Evolutionary conservation across 2,113 vertebrate species (phyloP).

Genomic region (Hyla sarda): DNA sequence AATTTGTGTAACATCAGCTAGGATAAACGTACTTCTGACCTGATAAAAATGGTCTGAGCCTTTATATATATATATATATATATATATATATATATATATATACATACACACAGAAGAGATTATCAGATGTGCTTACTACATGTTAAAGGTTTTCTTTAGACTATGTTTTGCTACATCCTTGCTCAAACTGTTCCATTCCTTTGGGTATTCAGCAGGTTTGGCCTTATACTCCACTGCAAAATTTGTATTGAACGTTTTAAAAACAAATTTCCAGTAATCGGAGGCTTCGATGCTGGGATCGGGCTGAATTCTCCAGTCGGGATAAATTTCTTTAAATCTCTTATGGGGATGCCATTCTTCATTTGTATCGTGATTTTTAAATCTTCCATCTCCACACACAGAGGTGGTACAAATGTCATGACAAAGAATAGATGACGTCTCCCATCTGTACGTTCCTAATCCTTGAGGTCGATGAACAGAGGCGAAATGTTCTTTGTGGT

Average conservation of each 20-base stretch:
- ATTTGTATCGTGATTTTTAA: background rate
- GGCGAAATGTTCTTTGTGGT: conserved; percentile 46
- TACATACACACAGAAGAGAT: no score
- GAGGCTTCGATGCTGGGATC: conserved; percentile 67
- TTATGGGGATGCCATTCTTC: background rate
- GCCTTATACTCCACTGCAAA: conserved; percentile 32
- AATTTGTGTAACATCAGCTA: no score
- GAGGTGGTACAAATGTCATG: background rate
- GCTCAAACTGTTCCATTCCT: conserved; percentile 59
- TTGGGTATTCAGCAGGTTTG: conserved; percentile 58
- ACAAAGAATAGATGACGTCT: fast-evolving
- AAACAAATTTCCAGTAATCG: conserved; percentile 63
- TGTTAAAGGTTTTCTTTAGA: conserved; percentile 58
- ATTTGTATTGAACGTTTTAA: conserved; percentile 62
- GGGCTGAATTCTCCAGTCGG: conserved; percentile 71
- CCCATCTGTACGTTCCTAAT: conserved; percentile 29
- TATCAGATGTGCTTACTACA: no score
- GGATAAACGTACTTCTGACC: no score
- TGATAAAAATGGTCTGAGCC: no score
- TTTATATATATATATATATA: no score
- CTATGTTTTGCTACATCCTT: conserved; percentile 61
- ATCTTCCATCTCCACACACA: background rate
- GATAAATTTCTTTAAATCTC: conserved; percentile 66
- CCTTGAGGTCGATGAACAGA: conserved; percentile 46
- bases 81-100: no score